Conservation (phyloP, 2,113 vertebrate species). For the Mobula hypostoma region DNA sequence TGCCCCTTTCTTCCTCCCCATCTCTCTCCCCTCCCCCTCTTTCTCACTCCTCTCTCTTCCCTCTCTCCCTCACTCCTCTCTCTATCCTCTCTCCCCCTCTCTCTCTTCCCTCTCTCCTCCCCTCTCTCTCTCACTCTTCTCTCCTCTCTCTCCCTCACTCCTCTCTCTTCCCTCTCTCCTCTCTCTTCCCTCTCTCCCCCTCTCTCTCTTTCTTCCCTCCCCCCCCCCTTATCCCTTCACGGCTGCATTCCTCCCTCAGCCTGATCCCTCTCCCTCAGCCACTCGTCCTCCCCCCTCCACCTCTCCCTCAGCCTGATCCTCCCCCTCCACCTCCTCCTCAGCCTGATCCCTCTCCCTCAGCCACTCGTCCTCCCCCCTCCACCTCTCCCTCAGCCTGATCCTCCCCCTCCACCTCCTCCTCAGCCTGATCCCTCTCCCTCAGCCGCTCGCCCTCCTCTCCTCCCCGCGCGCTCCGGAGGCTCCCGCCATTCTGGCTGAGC, state of each 20-base stretch:
- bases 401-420: background rate
- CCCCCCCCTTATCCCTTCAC: background rate
- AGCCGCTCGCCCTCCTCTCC: background rate
- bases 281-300: background rate
- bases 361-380: too few species aligned
- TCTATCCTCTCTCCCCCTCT: background rate
- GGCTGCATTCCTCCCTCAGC: too few species aligned
- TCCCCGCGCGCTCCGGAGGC: background rate
- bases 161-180: background rate
- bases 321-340: background rate
- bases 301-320: too few species aligned
- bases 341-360: too few species aligned
- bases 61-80: background rate
- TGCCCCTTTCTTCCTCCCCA: background rate
- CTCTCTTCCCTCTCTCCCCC: too few species aligned
- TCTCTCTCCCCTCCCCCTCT: background rate
- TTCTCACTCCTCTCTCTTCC: background rate
- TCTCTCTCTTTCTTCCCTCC: background rate
- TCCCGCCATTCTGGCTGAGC: background rate
- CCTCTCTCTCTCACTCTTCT: background rate
- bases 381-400: too few species aligned
- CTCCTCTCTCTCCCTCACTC: too few species aligned
- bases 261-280: background rate
- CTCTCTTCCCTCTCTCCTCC: slow-evolving; percentile 46
- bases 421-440: background rate